Evolutionary conservation across 2,797 vertebrate species (phyloP), one percentile per base, ranked within the genome.

Genomic region (Semaprochilodus insignis): DNA sequence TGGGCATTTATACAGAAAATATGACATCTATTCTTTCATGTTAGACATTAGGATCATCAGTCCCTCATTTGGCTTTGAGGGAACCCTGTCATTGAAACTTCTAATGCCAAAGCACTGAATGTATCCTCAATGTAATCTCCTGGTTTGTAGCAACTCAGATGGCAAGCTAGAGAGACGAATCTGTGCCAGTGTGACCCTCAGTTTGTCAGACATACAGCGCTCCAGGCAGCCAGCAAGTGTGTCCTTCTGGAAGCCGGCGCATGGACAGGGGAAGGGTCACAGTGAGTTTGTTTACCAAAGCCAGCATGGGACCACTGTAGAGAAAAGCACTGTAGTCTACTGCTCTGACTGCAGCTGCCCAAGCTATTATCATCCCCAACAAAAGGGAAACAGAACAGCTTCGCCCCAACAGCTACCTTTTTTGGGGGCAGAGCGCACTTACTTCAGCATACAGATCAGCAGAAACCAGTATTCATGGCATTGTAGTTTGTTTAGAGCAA

Each of bases 201-300:
- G 60, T 76, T 69, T 63, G 65, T 77, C 31, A 57, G 71, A 69
- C 62, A 82, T 76, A 63, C 69, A 25, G 16, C 73, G 23, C 59
- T 82, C 48, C 36, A 7, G 6, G 23, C n/a, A 21, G 17, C 36
- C 51, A 55, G 23, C 27, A 2, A 27, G 48, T 13, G 10, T 21
- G 52, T 55, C 40, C 25, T 73, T 54, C 52, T 74, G 51, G 40
- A 70, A 70, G 40, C 67, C 67, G 1, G 67, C 40, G 11, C 48
- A 21, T 48, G 40, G 36, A 48, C 57, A 55, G 48, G 65, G 65
- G 23, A 34, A 60, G 11, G 62, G 55, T 71, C 51, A 67, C 44
- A 70, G 51, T 8, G 44, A 74, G 73, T 80, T 82, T 87, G 86
- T 86, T 86, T 82, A 79, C 66, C 73, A 79, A 85, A 79, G 31